These are phyloP conservation scores for Trichonephila clavata DNA, from an alignment of 1,140 invertebrate genomes.

Conservation along the genomic window DNA sequence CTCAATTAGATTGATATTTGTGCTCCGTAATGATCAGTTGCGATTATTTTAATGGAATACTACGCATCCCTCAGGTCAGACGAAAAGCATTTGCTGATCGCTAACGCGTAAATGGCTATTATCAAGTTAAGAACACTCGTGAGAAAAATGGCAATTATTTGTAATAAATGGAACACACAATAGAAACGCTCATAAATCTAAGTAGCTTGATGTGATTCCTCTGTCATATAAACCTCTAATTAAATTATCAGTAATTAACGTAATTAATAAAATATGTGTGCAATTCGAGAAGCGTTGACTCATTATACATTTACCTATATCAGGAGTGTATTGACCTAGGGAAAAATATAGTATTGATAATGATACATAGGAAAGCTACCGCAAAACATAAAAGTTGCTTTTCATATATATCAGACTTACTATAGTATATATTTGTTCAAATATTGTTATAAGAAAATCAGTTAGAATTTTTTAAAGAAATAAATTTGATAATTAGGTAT, in stretches of 20 bases:
- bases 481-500: too few relatives aligned
- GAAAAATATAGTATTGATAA: too few relatives aligned
- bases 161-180: background rate
- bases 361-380: too few relatives aligned
- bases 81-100: background rate
- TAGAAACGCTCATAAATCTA: background rate
- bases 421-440: too few relatives aligned
- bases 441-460: too few relatives aligned
- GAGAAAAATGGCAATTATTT: background rate
- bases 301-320: too few relatives aligned
- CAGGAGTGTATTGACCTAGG: too few relatives aligned
- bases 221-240: background rate
- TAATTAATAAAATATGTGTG: background rate
- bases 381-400: too few relatives aligned
- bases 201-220: background rate
- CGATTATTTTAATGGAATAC: background rate
- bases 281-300: background rate
- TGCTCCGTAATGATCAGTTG: background rate
- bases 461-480: too few relatives aligned
- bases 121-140: background rate
- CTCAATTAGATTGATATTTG: background rate
- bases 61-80: background rate
- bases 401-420: too few relatives aligned
- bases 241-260: background rate
- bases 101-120: background rate